A percentile compares a stretch with the other conserved stretches of the same genome.
These are phyloP conservation scores for Poeciliopsis gracilis DNA, from an alignment of 2,797 vertebrate genomes.

Conservation along the genomic window DNA sequence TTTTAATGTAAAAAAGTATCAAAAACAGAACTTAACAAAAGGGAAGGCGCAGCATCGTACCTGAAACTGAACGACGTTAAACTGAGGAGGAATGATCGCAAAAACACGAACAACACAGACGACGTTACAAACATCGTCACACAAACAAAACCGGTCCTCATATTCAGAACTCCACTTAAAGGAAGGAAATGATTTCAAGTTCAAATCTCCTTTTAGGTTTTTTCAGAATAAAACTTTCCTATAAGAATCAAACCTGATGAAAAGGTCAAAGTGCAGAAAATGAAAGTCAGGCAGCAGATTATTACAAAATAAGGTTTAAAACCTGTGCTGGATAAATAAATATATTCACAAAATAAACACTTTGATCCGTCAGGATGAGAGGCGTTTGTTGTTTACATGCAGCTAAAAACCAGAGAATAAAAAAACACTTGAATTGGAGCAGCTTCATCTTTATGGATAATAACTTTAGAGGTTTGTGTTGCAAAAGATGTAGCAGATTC, in stretches of 20 bases:
- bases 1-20: slow-evolving; percentile 73
- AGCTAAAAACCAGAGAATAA: not conserved
- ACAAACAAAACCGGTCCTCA: too few relatives aligned
- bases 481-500: slow-evolving; percentile 6
- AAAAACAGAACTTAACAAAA: slow-evolving; percentile 66
- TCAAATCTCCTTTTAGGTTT: not conserved
- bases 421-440: slow-evolving; percentile 14
- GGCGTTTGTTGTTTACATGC: not conserved
- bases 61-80: slow-evolving; percentile 16
- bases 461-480: slow-evolving; percentile 27
- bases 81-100: slow-evolving; percentile 17
- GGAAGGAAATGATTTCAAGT: not conserved
- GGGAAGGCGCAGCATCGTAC: slow-evolving; percentile 38
- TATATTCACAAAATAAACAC: not conserved
- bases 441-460: slow-evolving; percentile 38
- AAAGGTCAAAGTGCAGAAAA: not conserved
- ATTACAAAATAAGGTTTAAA: not conserved
- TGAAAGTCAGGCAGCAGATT: not conserved
- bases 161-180: not conserved
- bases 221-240: not conserved
- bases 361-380: not conserved
- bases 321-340: not conserved
- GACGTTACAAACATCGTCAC: not conserved
- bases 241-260: not conserved
- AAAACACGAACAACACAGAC: slow-evolving; percentile 37